Evolutionary conservation across 2,797 vertebrate genomes (phyloP), one percentile per base, ranked within the genome.

Genomic region (Leptoclinus maculatus): DNA sequence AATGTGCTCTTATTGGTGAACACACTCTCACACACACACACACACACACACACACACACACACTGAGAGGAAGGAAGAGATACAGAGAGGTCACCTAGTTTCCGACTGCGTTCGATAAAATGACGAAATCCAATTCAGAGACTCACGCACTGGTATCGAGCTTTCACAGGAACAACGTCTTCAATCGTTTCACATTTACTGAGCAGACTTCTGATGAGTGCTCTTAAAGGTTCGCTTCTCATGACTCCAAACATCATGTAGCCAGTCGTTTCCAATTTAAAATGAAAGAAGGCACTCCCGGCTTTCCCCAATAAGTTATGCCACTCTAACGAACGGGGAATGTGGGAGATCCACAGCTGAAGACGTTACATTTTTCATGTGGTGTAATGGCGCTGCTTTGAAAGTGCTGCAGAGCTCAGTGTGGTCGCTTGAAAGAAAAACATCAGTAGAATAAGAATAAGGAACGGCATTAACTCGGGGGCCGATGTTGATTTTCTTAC

Each of bases 321-420:
- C 53, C 58, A 39, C 74, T 34, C 63, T 64, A 83, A 75, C 32
- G 51, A 89, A 78, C 58, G 60, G 62, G 43, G 58, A 81, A 78
- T 66, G 64, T 21, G 53, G 36, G 63, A 49, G 73, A 76, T 70
- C 80, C 59, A 59, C 57, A 79, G 51, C 59, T 81, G 60, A 66
- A 68, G 73, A 78, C 54, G 23, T 59, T 82, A n/a, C 7, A 79
- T 79, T 23, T 80, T 90, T 82, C 1, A 85, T 83, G 85, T 2
- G 5, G 13, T 34, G 66, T 84, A 83, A 84, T 84, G 68, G 76
- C 43, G 14, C 38, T 41, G 66, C 66, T 66, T 27, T 80, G n/a
- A 72, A 69, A n/a, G 43, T 14, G 12, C 1, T 45, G 16, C 1
- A 25, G 59, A 58, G 34, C 17, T 59, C 13, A 7, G 27, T 60